Evolutionary conservation across 2,888 invertebrate genomes (phyloP), one percentile per base, ranked within the genome.

Genomic region (Boloria selene): DNA sequence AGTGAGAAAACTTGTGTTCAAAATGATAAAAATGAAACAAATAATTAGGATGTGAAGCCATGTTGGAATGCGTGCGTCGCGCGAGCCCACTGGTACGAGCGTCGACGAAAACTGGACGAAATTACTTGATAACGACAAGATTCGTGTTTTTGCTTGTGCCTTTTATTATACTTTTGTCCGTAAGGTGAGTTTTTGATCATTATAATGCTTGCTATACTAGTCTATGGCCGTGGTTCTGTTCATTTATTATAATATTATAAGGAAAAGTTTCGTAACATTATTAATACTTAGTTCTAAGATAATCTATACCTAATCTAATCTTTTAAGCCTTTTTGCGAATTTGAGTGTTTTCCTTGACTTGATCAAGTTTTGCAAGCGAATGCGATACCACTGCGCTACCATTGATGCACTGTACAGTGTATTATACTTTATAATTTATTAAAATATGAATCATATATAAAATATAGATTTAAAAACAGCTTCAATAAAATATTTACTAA

Each of bases 11-110:
- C n/a, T 81, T 82, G 82, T 79, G 77, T 79, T 79, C 75, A 69
- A 76, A 77, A 69, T 76, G 78, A 80, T 82, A 80, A 77, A 75
- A 72, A 74, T 73, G 74, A 64, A 74, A 73, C 73, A 77, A 80
- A 74, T 76, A 76, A 79, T 75, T 81, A 88, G 83, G 88, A 90
- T 90, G 90, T 90, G 84, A 90, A 77, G 84, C 78, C 79, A 90
- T 90, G 90, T 81, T 82, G 80, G 85, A 73, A 89, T 88, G 90
- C 77, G 84, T 81, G 81, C 86, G 83, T 77, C 80, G 87, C 86
- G 86, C 83, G 77, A 73, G 75, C 80, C 74, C 78, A 70, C 77
- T 75, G 78, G 75, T 77, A 75, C 81, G 81, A 80, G 83, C 84
- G 76, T 72, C 76, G 74, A 74, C 76, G 61, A 68, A 64, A 64